Conservation (phyloP, 1,140 invertebrate species). For the Periplaneta americana region DNA sequence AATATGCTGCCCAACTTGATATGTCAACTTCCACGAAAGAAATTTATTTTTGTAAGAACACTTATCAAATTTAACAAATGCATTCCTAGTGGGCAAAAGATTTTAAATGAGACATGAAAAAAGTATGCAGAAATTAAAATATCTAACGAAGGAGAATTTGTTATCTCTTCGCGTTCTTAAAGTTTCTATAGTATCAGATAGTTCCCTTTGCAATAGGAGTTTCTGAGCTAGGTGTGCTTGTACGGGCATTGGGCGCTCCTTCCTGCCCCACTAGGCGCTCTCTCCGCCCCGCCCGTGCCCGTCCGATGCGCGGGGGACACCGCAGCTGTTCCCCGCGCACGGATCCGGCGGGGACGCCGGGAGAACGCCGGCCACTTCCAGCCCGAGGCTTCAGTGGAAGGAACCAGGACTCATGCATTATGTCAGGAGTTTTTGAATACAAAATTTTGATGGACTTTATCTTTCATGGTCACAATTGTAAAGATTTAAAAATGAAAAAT, state of each 20-base stretch:
- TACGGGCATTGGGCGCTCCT: background rate
- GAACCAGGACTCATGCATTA: constrained; percentile 17
- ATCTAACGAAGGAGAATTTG: constrained; percentile 20
- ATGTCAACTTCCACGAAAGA: constrained; percentile 25
- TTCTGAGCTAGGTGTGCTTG: constrained; percentile 13
- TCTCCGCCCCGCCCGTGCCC: background rate
- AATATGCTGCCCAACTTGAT: constrained; percentile 25
- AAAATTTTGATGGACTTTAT: constrained; percentile 25
- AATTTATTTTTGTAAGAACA: constrained; percentile 27
- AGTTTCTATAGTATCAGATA: constrained; percentile 22
- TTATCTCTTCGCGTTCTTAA: constrained; percentile 21
- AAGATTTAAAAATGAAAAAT: constrained; percentile 22
- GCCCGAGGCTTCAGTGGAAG: constrained; percentile 6
- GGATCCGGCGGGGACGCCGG: background rate
- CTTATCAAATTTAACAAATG: constrained; percentile 24
- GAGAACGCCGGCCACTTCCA: background rate
- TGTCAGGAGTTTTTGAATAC: constrained; percentile 23
- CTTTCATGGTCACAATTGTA: constrained; percentile 26
- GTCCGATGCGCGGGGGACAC: background rate
- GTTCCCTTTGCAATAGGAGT: constrained; percentile 20
- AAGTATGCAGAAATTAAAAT: constrained; percentile 20
- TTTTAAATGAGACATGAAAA: constrained; percentile 19
- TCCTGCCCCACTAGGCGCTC: background rate
- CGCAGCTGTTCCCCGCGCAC: background rate
- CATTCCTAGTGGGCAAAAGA: constrained; percentile 23